These are phyloP conservation scores for Chrysomallon squamiferum DNA, from an alignment of 1,140 invertebrate species.

Conservation along the genomic window DNA sequence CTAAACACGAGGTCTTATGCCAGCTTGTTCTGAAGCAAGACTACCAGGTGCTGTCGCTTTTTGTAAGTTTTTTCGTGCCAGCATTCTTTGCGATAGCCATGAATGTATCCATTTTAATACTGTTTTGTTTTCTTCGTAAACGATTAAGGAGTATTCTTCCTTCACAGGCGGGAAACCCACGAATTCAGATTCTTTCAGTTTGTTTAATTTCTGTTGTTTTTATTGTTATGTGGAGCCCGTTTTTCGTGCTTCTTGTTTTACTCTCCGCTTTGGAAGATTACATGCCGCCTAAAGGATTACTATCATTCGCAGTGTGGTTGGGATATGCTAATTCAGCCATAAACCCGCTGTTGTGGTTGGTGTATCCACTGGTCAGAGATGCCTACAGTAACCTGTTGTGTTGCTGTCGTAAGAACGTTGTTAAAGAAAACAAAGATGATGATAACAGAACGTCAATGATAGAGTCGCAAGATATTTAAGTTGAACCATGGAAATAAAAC, in stretches of 20 bases:
- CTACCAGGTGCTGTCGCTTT: neutral
- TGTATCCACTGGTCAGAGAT: neutral
- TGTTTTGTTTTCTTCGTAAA: neutral
- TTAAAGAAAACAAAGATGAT: neutral
- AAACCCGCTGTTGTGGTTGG: neutral
- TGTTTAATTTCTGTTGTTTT: neutral
- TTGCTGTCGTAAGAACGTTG: neutral
- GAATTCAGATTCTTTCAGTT: neutral
- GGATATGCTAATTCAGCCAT: neutral
- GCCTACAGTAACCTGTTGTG: neutral
- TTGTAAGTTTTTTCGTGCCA: slow-evolving; percentile 5
- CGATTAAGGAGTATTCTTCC: neutral
- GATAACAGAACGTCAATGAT: neutral
- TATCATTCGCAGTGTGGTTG: neutral
- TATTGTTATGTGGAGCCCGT: neutral
- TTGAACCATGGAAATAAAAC: neutral
- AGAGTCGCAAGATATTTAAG: neutral
- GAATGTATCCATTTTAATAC: neutral
- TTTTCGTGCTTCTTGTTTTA: neutral
- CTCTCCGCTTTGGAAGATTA: neutral
- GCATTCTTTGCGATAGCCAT: neutral
- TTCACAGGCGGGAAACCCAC: neutral
- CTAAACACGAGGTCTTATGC: neutral
- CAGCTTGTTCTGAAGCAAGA: neutral
- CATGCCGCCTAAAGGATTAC: neutral